Base-by-base conservation (phyloP, 2,888 invertebrate species). In the Keiferia lycopersicella region DNA sequence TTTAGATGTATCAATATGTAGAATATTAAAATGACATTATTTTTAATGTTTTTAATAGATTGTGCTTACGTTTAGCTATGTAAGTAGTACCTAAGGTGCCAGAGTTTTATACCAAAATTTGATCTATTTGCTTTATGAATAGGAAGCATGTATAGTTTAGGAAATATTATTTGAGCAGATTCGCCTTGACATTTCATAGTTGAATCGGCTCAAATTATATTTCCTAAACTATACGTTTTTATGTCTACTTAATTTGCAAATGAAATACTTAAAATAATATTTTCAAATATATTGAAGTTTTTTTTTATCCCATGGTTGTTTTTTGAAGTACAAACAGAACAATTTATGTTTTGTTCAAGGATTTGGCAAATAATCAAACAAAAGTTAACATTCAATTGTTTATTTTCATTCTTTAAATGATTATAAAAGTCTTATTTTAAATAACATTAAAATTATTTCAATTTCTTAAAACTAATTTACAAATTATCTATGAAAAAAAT, bases 251-350 rank as follows among this genome's bases (percentile, higher is more conserved):
- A 80, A 80, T 78, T 76, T 63, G 72, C 69, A 75, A 81, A 74
- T 70, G 69, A 72, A n/a, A 76, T 82, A 81, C 80, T 82, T 82
- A 78, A 78, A 71, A 71, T 75, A 74, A 81, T 82, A 80, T 82
- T 81, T 79, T 78, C 69, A 62, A 73, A 62, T 63, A 65, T 38
- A 62, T 51, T 11, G 30, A 34, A 14, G 56, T 34, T 67, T 68
- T 48, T n/a, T 73, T 73, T 73, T 71, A 66, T 68, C 69, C 65
- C 53, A 20, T 16, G 3, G 2, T 12, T 41, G 14, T 41, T 41
- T 41, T 34, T 34, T 26, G 26, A 26, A 26, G 26, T 26, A 2
- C 26, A 45, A 45, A 8, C 41, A 7, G n/a, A 45, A 8, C 45
- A 4, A n/a, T 7, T n/a, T 8, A n/a, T n/a, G 6, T 34, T 8